phyloP scores from a whole-genome alignment of 2,113 vertebrate genomes.

The Lanius ludovicianus region DNA sequence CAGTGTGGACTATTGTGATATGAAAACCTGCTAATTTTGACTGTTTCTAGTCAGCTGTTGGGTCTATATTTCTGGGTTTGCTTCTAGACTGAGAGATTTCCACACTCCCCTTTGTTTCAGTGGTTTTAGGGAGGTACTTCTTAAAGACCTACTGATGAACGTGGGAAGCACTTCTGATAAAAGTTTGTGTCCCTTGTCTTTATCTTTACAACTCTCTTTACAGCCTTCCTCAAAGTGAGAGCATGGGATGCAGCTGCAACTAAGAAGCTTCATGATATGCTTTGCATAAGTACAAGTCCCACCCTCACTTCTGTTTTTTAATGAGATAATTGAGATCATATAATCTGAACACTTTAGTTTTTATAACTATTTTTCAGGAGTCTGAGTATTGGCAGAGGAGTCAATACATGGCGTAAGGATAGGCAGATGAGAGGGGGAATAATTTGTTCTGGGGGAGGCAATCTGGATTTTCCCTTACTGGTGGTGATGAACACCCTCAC shows the following conservation, averaged over 20 bases:
- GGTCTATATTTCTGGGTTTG: background rate
- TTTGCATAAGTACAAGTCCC: background rate
- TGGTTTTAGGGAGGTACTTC: background rate
- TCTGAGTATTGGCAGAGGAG: background rate
- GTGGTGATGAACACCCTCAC: background rate
- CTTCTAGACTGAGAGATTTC: background rate
- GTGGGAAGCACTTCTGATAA: background rate
- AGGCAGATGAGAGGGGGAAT: background rate
- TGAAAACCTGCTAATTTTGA: background rate
- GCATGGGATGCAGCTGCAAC: background rate
- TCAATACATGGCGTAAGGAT: fast-evolving
- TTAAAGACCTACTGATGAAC: background rate
- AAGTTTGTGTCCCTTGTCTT: background rate
- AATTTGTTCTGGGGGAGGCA: background rate
- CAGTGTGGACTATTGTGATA: background rate
- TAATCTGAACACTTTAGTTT: background rate
- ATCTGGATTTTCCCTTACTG: background rate
- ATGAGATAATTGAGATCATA: background rate
- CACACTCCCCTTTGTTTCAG: background rate
- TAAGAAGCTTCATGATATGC: background rate
- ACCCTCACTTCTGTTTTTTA: background rate
- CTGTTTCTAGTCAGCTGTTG: background rate
- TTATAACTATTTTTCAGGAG: background rate
- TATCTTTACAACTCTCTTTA: background rate
- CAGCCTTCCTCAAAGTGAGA: background rate